Evolutionary conservation across 2,113 vertebrate species (phyloP).

Genomic region (Rafetus swinhoei): DNA sequence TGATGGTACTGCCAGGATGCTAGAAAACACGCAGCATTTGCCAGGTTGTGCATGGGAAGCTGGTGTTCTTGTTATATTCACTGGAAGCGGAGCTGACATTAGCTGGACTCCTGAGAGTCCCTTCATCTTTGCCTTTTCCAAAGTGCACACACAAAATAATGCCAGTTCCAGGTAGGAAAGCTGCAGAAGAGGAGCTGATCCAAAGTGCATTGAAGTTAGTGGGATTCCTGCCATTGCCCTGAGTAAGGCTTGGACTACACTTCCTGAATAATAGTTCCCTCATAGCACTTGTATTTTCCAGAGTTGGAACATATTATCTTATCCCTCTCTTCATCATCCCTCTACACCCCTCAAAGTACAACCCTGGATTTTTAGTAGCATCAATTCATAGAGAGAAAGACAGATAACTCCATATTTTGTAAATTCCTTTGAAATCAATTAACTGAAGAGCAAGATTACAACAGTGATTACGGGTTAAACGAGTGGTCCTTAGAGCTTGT

Average conservation of each 20-base stretch:
- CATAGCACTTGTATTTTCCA: background rate
- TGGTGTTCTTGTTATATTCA: background rate
- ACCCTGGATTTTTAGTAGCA: background rate
- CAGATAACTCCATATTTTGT: background rate
- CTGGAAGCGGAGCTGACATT: background rate
- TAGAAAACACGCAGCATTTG: background rate
- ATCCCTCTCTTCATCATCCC: background rate
- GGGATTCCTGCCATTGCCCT: background rate
- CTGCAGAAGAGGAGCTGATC: rapidly evolving
- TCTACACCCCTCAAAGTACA: background rate
- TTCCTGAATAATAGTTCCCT: background rate
- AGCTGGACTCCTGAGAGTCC: background rate
- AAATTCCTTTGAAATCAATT: background rate
- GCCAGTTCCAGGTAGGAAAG: background rate
- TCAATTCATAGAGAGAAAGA: background rate
- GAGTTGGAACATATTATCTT: background rate
- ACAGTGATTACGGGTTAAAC: no score
- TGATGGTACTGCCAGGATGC: background rate
- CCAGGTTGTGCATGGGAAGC: background rate
- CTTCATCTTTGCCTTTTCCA: background rate
- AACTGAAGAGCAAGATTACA: background rate
- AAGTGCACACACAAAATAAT: background rate
- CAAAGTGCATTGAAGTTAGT: no score
- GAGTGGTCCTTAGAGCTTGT: no score
- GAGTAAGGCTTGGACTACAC: background rate